Percentiles rank a stretch among this genome's conserved stretches.
Conservation (phyloP, 92 coral and sea anemone genomes). For the Hydrozoanthus gracilis region DNA sequence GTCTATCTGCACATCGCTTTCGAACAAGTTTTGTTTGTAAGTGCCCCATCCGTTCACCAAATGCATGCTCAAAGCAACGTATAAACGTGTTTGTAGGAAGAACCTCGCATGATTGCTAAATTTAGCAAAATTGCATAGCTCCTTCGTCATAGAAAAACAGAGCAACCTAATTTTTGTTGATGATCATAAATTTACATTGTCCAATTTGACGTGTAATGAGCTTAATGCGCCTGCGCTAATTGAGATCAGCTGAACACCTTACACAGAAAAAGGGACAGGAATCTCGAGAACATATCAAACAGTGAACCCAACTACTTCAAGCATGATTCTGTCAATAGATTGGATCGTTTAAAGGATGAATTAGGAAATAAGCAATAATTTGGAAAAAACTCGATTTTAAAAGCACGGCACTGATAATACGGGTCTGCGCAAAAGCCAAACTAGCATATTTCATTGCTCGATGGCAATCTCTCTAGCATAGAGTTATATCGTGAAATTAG, state of each 20-base stretch:
- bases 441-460: no score
- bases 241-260: constrained; percentile 21
- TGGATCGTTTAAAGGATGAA: no score
- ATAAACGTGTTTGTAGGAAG: neutral
- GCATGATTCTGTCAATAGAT: no score
- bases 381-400: no score
- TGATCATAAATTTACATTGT: constrained; percentile 15
- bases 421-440: no score
- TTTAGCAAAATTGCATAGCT: neutral
- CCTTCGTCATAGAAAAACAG: neutral
- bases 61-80: constrained; percentile 61
- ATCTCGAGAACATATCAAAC: no score
- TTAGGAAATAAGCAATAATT: no score
- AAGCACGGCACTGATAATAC: no score
- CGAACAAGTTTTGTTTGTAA: constrained; percentile 76
- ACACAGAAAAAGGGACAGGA: no score
- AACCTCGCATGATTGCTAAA: constrained; percentile 7
- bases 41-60: constrained; percentile 79
- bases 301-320: no score
- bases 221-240: constrained; percentile 40
- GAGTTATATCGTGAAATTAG: no score
- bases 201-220: constrained; percentile 42
- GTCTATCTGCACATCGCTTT: constrained; percentile 51
- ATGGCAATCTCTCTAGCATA: no score
- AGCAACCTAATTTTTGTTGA: constrained; percentile 15